Percentiles rank a stretch among this genome's conserved stretches.
Conservation (phyloP, 2,113 vertebrate genomes). For the Rhadina sibilatrix region DNA sequence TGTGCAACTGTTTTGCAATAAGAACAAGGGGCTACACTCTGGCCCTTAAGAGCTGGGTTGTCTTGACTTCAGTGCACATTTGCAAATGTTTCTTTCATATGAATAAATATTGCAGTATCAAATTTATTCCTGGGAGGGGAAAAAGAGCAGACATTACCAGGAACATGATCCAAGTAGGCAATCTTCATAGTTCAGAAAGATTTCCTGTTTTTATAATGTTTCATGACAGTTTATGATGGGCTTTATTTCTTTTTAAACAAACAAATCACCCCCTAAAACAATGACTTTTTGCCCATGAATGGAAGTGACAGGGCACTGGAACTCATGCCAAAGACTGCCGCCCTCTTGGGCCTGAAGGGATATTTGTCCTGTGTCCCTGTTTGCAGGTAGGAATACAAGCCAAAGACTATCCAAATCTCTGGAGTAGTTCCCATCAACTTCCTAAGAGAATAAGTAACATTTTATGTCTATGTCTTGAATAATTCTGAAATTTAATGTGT, state of each 20-base stretch:
- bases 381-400: background rate
- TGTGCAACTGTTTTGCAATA: background rate
- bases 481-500: background rate
- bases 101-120: background rate
- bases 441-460: background rate
- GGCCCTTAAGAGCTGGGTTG: background rate
- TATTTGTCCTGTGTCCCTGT: background rate
- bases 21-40: background rate
- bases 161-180: background rate
- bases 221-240: background rate
- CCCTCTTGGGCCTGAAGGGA: background rate
- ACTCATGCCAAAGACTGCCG: background rate
- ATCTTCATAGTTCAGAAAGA: background rate
- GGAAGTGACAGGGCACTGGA: conserved; percentile 11
- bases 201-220: background rate
- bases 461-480: background rate
- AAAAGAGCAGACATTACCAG: background rate
- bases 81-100: background rate
- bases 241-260: background rate
- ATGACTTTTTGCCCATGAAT: background rate
- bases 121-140: background rate
- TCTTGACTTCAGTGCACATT: background rate
- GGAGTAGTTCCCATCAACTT: background rate
- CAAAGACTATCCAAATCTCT: background rate
- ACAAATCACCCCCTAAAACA: background rate